phyloP scores from a whole-genome alignment of 2,888 invertebrate species.

The Heteromurus nitidus region DNA sequence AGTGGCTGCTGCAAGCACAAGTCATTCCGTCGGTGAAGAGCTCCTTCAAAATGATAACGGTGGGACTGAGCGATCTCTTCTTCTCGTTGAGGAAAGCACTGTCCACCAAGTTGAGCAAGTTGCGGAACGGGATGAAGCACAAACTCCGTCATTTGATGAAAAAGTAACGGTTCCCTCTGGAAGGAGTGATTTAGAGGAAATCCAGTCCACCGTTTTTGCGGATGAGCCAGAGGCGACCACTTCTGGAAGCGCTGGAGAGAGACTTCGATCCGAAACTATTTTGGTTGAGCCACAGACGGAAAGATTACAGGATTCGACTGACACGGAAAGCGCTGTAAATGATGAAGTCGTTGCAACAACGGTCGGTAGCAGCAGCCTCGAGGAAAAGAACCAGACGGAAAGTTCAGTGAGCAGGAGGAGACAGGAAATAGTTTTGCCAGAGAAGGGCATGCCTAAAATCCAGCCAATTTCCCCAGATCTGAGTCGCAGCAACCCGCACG shows the following conservation, averaged over 20 bases:
- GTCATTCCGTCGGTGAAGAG: not conserved
- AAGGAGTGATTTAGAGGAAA: not conserved
- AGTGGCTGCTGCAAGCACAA: not conserved
- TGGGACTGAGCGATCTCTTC: not conserved
- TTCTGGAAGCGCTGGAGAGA: not conserved
- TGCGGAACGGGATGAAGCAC: not conserved
- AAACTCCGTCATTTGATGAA: not conserved
- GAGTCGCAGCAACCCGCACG: slow-evolving; percentile 6
- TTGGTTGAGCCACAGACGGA: not conserved
- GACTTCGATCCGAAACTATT: not conserved
- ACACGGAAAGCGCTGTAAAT: slow-evolving; percentile 5
- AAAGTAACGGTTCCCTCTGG: not conserved
- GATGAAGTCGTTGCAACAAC: slow-evolving; percentile 33
- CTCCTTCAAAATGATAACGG: not conserved
- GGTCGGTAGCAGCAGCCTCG: not conserved
- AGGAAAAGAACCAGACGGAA: not conserved
- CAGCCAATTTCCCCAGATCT: slow-evolving; percentile 59
- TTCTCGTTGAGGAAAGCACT: not conserved
- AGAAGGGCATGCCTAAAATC: slow-evolving; percentile 57
- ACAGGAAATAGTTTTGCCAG: slow-evolving; percentile 38
- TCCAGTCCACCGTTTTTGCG: slow-evolving; percentile 3
- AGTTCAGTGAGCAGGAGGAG: not conserved
- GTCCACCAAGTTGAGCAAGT: not conserved
- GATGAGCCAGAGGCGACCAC: slow-evolving; percentile 31
- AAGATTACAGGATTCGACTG: not conserved